Conservation (phyloP, 2,797 vertebrate genomes). For the Urosaurus nigricauda region DNA sequence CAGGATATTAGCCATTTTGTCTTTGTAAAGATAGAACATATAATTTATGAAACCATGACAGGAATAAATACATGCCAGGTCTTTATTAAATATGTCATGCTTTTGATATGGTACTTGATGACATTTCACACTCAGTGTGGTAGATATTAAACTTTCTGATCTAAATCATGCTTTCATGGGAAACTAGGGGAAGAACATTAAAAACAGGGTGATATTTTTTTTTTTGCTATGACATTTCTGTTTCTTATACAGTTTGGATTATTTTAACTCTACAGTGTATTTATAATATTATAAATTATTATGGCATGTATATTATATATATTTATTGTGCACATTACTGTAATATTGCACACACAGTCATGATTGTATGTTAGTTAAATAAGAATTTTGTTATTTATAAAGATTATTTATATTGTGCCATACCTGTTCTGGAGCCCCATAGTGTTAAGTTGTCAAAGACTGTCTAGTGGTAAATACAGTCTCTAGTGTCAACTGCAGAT, state of each 20-base stretch:
- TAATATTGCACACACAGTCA: no score
- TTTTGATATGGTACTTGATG: slow-evolving; percentile 14
- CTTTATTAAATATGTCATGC: slow-evolving; percentile 11
- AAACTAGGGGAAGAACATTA: neutral
- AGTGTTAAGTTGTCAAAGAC: no score
- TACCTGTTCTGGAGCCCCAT: no score
- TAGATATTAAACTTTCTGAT: slow-evolving; percentile 11
- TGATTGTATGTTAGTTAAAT: neutral
- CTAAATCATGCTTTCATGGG: slow-evolving; percentile 24
- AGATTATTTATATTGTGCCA: no score
- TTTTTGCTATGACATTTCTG: neutral
- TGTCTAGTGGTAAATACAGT: no score
- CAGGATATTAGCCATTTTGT: neutral
- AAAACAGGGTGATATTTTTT: neutral
- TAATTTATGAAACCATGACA: neutral
- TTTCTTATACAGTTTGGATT: neutral
- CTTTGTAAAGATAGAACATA: neutral
- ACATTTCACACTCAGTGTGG: neutral
- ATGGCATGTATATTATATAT: no score
- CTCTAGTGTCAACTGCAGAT: no score
- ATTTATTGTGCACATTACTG: no score
- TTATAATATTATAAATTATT: no score
- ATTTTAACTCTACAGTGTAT: neutral
- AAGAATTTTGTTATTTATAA: no score
- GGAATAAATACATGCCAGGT: slow-evolving; percentile 1